These are phyloP conservation scores for Lasioglossum zephyrum DNA, from an alignment of 2,888 invertebrate genomes.

Conservation along the genomic window DNA sequence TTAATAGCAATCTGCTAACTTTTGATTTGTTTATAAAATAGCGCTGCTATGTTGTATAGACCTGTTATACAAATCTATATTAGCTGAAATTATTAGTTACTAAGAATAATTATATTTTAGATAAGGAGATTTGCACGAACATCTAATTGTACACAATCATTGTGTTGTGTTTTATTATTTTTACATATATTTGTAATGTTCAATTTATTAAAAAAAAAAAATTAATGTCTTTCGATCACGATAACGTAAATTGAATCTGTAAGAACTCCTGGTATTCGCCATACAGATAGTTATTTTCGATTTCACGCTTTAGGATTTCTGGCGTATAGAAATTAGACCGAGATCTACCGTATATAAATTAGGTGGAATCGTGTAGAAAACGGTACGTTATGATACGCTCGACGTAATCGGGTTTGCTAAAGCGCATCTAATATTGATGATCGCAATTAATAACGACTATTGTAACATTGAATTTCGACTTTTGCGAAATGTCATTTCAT, in stretches of 20 bases:
- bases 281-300: slow-evolving; percentile 21
- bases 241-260: not conserved
- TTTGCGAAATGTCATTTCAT: not conserved
- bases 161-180: not conserved
- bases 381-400: slow-evolving; percentile 33
- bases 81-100: not conserved
- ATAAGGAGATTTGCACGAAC: not conserved
- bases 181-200: not conserved
- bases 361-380: slow-evolving; percentile 42
- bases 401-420: slow-evolving; percentile 12
- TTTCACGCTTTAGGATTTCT: slow-evolving; percentile 30
- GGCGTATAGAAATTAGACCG: slow-evolving; percentile 44
- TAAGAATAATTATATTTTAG: not conserved
- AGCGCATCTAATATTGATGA: not conserved
- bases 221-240: not conserved
- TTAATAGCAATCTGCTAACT: not conserved
- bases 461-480: not conserved
- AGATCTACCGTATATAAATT: slow-evolving; percentile 43
- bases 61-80: not conserved
- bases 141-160: not conserved
- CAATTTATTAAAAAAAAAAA: not conserved
- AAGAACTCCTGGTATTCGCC: not conserved
- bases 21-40: not conserved
- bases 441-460: not conserved
- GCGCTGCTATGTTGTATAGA: not conserved